Conservation (phyloP, 2,888 invertebrate genomes). For the Phoenoteleia sp. region DNA sequence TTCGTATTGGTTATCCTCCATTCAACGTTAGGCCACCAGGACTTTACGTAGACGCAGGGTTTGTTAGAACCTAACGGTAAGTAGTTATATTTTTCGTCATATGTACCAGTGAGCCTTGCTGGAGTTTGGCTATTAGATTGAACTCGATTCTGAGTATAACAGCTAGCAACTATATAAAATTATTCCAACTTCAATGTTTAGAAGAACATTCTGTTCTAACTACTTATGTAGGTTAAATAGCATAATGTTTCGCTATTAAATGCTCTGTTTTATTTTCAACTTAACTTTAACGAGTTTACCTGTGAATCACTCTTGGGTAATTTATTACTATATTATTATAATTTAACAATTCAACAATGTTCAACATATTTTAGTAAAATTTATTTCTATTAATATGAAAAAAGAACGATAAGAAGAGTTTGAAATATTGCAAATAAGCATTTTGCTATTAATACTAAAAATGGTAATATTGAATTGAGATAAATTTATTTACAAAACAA, state of each 20-base stretch:
- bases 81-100: constrained; percentile 87
- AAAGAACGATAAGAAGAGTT: no score
- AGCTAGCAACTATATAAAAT: constrained; percentile 28
- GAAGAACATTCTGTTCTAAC: not conserved
- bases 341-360: no score
- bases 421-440: no score
- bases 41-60: constrained; percentile 90
- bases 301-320: no score
- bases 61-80: constrained; percentile 88
- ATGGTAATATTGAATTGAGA: no score
- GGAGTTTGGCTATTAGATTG: constrained; percentile 84
- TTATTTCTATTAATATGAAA: no score
- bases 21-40: constrained; percentile 90
- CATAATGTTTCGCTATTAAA: constrained; percentile 1
- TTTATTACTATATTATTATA: no score
- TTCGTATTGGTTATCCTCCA: constrained; percentile 91
- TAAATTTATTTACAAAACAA: no score
- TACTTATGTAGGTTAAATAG: not conserved
- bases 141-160: constrained; percentile 26
- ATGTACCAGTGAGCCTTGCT: constrained; percentile 86
- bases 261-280: not conserved
- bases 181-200: not conserved
- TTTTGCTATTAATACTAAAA: no score
- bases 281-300: no score
- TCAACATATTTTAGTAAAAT: no score